Percentiles rank a stretch among this genome's conserved stretches.
These are phyloP conservation scores for Pteropus rufus DNA, from an alignment of 2,797 vertebrate genomes.

Conservation along the genomic window DNA sequence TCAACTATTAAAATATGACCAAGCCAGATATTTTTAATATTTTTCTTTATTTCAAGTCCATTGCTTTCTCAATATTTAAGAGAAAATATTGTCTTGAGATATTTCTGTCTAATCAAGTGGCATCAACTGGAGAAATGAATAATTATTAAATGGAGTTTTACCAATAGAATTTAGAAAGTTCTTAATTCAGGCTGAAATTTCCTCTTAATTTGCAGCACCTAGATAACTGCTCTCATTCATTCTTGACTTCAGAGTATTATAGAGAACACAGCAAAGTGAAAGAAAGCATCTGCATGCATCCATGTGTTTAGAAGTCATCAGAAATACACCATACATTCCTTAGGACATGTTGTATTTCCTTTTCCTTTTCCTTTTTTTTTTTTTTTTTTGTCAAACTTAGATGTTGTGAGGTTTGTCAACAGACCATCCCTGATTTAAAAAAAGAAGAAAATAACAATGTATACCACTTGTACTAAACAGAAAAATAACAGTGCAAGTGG, in stretches of 20 bases:
- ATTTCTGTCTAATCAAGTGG: neutral
- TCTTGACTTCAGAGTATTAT: neutral
- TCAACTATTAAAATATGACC: conserved; percentile 37
- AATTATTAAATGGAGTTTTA: neutral
- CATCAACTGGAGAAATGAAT: neutral
- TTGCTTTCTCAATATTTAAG: neutral
- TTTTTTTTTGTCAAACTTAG: neutral
- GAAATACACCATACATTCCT: neutral
- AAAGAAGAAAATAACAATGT: neutral
- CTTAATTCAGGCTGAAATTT: neutral
- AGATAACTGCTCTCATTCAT: neutral
- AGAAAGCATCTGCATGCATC: neutral
- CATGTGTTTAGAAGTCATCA: neutral
- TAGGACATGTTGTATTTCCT: neutral
- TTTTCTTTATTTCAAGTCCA: conserved; percentile 24
- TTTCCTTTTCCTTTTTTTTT: neutral
- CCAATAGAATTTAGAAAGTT: neutral
- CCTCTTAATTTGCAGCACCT: neutral
- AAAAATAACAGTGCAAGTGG: neutral
- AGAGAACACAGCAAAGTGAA: neutral
- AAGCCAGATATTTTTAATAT: neutral
- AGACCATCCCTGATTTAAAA: neutral
- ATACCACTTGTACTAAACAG: neutral
- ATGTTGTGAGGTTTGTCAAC: neutral
- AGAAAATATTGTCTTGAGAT: neutral